phyloP scores from a whole-genome alignment of 1,140 invertebrate genomes.

The Drosophila nebulosa region DNA sequence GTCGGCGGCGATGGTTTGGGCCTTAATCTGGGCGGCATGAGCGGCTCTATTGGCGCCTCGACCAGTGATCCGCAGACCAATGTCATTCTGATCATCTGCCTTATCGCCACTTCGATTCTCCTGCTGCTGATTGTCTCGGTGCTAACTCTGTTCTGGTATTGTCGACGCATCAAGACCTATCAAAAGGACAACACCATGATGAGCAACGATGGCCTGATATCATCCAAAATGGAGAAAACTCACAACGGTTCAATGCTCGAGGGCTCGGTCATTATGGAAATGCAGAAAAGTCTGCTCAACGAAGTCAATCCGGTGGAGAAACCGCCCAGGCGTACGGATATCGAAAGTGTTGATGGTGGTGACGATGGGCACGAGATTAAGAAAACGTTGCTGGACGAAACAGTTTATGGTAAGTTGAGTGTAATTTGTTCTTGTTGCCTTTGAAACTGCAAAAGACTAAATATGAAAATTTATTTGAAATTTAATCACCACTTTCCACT shows the following conservation, averaged over 20 bases:
- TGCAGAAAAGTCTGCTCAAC: constrained; percentile 90
- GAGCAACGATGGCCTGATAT: constrained; percentile 72
- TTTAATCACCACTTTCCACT: too few species aligned
- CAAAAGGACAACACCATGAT: constrained; percentile 82
- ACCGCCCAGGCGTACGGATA: constrained; percentile 87
- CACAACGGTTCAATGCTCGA: constrained; percentile 84
- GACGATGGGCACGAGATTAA: constrained; percentile 91
- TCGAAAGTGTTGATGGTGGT: constrained; percentile 85
- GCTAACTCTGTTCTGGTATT: constrained; percentile 86
- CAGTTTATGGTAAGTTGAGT: constrained; percentile 87
- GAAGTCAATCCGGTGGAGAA: constrained; percentile 91
- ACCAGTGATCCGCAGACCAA: constrained; percentile 72
- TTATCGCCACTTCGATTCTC: constrained; percentile 83
- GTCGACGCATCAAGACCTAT: constrained; percentile 82
- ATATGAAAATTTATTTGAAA: too few species aligned
- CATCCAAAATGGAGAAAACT: constrained; percentile 82
- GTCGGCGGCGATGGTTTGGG: constrained; percentile 70
- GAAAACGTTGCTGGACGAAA: constrained; percentile 88
- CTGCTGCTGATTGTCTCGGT: constrained; percentile 84
- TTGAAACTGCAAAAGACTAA: background rate
- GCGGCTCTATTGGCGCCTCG: constrained; percentile 66
- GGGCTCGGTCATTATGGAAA: constrained; percentile 85
- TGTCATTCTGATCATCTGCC: constrained; percentile 82
- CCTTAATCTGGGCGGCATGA: constrained; percentile 26
- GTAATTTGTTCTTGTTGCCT: too few species aligned